Evolutionary conservation across 2,888 invertebrate genomes (phyloP), one percentile per base, ranked within the genome.

Genomic region (Byasa hedistus): DNA sequence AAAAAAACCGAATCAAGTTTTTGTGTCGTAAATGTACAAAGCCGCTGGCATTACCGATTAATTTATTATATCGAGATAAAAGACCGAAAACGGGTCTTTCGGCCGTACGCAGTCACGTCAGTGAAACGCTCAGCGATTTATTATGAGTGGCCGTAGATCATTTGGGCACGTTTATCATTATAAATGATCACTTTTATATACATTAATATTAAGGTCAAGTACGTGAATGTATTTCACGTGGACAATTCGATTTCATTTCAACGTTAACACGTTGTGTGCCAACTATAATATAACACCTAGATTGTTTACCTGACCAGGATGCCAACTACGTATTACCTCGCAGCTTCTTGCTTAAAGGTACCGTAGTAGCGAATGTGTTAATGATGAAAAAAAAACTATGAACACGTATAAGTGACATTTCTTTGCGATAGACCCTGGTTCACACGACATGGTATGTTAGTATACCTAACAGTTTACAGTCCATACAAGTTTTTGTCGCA

Each of bases 401-500:
- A 48, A 48, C 48, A 52, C 52, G 21, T n/a, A 51, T 19, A 21
- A 19, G 52, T 21, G 21, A 52, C 10, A 19, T 21, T 52, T 52
- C 22, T 12, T 21, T 39, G 44, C 24, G 17, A 51, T 32, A 24
- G 12, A 19, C 44, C 8, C 3, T 27, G 17, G 21, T 54, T 17
- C 21, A 21, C 36, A 58, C 58, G 51, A 57, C 39, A 44, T 39
- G 24, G 56, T 57, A 62, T 48, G 62, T 51, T 64, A 61, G 24
- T 70, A 79, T 79, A 81, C 79, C 74, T 79, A 76, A 76, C 70
- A 66, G 65, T 39, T 64, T 71, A 71, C 72, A 72, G 73, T 69
- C 63, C 69, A 66, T 71, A 71, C 70, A 69, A 73, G 76, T 83
- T 83, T 81, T 81, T 83, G 75, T 76, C 66, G 72, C 74, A 74